Conservation (phyloP, 2,888 invertebrate genomes). For the Sepioteuthis lessoniana region DNA sequence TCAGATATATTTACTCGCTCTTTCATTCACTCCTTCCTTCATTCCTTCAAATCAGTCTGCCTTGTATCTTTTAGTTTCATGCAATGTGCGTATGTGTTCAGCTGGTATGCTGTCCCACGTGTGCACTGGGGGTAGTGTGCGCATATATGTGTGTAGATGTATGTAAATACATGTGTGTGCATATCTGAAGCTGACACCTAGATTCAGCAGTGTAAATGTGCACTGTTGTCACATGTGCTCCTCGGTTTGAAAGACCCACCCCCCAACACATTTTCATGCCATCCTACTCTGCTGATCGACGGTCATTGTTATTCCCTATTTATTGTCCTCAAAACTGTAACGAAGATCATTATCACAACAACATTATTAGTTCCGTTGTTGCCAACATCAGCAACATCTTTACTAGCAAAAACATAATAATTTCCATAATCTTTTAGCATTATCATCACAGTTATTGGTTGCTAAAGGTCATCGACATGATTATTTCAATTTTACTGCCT, state of each 20-base stretch:
- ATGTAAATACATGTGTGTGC: neutral
- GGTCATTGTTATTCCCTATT: neutral
- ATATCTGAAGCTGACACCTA: conserved; percentile 33
- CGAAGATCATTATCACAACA: neutral
- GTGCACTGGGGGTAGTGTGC: neutral
- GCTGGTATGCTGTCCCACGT: neutral
- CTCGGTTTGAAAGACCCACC: neutral
- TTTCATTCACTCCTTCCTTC: neutral
- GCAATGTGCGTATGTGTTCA: neutral
- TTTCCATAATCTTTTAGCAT: too few relatives aligned
- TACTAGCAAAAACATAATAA: too few relatives aligned
- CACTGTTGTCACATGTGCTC: neutral
- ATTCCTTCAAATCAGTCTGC: neutral
- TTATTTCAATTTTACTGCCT: too few relatives aligned
- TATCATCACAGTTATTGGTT: too few relatives aligned
- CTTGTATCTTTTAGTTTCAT: neutral
- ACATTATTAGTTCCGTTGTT: too few relatives aligned
- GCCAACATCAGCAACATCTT: too few relatives aligned
- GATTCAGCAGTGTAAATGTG: neutral
- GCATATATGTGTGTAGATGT: neutral
- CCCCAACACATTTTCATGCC: neutral
- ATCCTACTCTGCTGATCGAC: neutral
- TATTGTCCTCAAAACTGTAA: neutral
- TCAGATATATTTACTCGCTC: neutral
- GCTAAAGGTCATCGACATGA: too few relatives aligned